Base-by-base conservation (phyloP, 2,888 invertebrate genomes). In the Drosophila hamatofila region DNA sequence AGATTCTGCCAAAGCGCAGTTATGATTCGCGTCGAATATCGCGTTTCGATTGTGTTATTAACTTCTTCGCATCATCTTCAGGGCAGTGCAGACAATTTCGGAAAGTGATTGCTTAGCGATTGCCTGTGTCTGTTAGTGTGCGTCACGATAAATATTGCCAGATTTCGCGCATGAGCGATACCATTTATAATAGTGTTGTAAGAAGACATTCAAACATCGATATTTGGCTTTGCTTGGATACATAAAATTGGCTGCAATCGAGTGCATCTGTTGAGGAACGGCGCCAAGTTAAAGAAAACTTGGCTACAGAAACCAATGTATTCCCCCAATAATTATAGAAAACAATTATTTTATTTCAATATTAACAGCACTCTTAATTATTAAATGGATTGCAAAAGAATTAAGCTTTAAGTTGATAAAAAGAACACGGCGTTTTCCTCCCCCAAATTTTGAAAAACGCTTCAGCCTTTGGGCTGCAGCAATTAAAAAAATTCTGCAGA, bases 51-150 rank as follows among this genome's bases (percentile, higher is more conserved):
- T 72, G 39, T 42, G 49, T 72, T 64, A 16, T 30, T 56, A 59
- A 72, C 42, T 72, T 59, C 51, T 63, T 72, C 57, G 64, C 72
- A 72, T 59, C 64, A 51, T 72, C 37, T 72, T 65, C 44, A 27
- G 25, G 41, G 55, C 54, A 72, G 58, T 33, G 44, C 54, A 72
- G 48, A 71, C 56, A 52, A 33, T 58, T 72, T 72, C 54, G 23
- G 42, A 54, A 63, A 72, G 57, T 65, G 59, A 59, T 72, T 72
- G 60, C 72, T 54, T 57, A 56, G 51, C 35, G 59, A 59, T 65
- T 60, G 59, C 41, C 35, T 51, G 58, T 60, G 46, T 56, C 70
- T 65, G 57, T 67, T 51, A 46, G 52, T 54, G 39, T 54, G 67
- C 66, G 68, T 68, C 68, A 68, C 57, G 25, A 56, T 18, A 8